Evolutionary conservation across 1,140 invertebrate genomes (phyloP).

Genomic region (Parasteatoda tepidariorum): DNA sequence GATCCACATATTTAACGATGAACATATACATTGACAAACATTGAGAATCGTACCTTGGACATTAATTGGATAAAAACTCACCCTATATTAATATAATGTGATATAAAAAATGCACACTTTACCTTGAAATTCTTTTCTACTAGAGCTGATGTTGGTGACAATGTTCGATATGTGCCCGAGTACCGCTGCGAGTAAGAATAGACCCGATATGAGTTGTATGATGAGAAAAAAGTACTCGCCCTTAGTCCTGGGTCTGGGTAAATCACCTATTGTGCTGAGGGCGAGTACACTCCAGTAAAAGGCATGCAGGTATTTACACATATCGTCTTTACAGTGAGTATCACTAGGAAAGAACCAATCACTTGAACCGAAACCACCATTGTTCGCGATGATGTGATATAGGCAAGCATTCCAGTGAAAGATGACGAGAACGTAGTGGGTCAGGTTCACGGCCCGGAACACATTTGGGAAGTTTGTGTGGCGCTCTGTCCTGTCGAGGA

Average conservation of each 20-base stretch:
- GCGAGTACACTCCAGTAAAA: conserved; percentile 98
- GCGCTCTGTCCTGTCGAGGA: conserved; percentile 96
- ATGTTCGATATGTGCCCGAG: conserved; percentile 94
- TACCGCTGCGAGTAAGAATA: conserved; percentile 90
- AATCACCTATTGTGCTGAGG: conserved; percentile 85
- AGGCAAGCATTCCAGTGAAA: conserved; percentile 99
- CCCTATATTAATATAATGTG: too few species aligned
- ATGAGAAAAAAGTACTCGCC: conserved; percentile 92
- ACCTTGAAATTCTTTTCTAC: conserved; percentile 95
- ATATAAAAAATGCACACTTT: conserved; percentile 66
- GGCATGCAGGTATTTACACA: conserved; percentile 94
- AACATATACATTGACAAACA: too few species aligned
- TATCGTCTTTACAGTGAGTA: conserved; percentile 78
- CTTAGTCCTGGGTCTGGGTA: conserved; percentile 81
- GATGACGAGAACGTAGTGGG: conserved; percentile 96
- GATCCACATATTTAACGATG: too few species aligned
- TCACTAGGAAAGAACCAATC: conserved; percentile 79
- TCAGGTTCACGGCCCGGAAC: conserved; percentile 89
- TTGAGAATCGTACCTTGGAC: too few species aligned
- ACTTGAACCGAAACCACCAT: conserved; percentile 90
- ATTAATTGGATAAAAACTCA: too few species aligned
- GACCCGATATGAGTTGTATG: conserved; percentile 86
- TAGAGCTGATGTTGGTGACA: conserved; percentile 92
- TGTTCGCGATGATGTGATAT: conserved; percentile 94
- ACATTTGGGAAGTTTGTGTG: conserved; percentile 99